Base-by-base conservation (phyloP, 2,888 invertebrate genomes). In the Euplagia quadripunctaria region DNA sequence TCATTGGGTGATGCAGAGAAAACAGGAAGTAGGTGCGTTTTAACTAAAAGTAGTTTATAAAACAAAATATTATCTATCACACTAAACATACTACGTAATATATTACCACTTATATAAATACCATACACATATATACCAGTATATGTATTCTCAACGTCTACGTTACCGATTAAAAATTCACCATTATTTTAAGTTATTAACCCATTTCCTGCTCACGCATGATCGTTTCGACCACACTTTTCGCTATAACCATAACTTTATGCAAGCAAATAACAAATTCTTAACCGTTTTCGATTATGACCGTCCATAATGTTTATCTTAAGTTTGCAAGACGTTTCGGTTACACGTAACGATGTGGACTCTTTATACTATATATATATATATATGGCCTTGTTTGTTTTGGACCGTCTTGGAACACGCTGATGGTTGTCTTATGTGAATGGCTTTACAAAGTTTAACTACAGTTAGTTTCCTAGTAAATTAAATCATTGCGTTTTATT, bases 231-330 rank as follows among this genome's bases (percentile, higher is more conserved):
- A 66, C 51, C 51, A 51, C 31, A 12, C 17, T 51, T 9, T 31
- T 31, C 0, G 17, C 17, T 51, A 41, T 55, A 70, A 70, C 46
- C 65, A 42, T 79, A 69, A 77, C 46, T 79, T 12, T 17, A 46
- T 12, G 49, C 14, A 75, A 77, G 70, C 70, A 78, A 74, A 79
- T 74, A 79, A 31, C 51, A 20, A 68, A 65, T 74, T 79, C 41
- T 61, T 71, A 70, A 76, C 42, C 64, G 74, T 75, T 81, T 75
- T 68, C 80, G 72, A 82, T 77, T 72, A 79, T 65, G 74, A 75
- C 72, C 70, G 61, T 49, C 52, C 43, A 74, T 82, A 61, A 75
- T 51, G 51, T 66, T 77, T 81, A 82, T 79, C 75, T 70, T 11
- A 14, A 41, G 72, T 64, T 71, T 65, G 42, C 72, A 67, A 52